Conservation (phyloP, 2,113 vertebrate species). For the Laticauda colubrina region DNA sequence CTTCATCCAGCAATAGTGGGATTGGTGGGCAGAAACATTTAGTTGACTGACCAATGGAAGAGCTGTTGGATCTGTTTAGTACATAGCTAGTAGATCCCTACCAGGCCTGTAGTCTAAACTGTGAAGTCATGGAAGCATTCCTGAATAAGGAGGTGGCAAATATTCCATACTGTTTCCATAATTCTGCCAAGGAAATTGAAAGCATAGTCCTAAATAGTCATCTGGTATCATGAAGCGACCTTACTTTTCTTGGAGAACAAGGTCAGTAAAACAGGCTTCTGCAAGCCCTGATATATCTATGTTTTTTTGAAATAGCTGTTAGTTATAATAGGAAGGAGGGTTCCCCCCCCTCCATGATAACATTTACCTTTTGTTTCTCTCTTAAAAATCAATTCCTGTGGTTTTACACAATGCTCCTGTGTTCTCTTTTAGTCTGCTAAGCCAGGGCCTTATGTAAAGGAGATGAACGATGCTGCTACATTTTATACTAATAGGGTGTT, state of each 20-base stretch:
- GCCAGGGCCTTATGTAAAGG: conserved; percentile 96
- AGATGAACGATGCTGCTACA: conserved; percentile 97
- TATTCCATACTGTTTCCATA: not conserved
- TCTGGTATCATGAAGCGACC: not conserved
- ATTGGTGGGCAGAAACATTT: not conserved
- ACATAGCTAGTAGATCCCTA: not conserved
- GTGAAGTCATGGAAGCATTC: not conserved
- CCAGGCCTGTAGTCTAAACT: not conserved
- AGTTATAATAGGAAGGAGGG: not conserved
- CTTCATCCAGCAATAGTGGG: not conserved
- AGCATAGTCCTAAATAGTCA: not conserved
- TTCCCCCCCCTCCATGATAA: conserved; percentile 50
- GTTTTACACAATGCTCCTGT: conserved; percentile 64
- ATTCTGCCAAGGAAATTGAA: not conserved
- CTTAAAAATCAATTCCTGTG: conserved; percentile 61
- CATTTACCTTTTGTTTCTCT: conserved; percentile 64
- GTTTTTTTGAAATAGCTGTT: conserved; percentile 4
- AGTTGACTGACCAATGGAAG: not conserved
- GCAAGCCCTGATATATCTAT: not conserved
- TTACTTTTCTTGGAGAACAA: not conserved
- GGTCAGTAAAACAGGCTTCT: not conserved
- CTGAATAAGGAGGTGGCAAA: not conserved
- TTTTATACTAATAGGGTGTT: conserved; percentile 99
- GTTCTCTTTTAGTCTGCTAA: conserved; percentile 83
- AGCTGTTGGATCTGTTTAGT: not conserved